These are phyloP conservation scores for Garrulus glandarius DNA, from an alignment of 2,797 vertebrate genomes.

Conservation along the genomic window DNA sequence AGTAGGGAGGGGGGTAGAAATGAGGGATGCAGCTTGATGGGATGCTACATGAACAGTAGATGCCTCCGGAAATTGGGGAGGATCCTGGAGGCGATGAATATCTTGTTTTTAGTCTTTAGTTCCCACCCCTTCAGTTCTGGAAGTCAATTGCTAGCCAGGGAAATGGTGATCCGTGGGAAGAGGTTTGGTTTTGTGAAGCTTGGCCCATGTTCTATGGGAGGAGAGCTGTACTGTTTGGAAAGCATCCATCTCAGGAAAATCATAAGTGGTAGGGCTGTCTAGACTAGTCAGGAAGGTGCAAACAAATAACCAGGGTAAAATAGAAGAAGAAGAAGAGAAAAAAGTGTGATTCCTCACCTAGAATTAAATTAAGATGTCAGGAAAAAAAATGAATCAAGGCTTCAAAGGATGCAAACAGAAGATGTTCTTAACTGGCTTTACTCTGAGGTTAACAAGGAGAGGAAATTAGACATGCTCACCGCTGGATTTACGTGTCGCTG, in stretches of 20 bases:
- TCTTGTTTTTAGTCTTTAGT: accelerated
- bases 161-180: neutral
- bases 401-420: neutral
- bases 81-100: neutral
- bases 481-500: neutral
- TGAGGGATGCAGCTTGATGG: neutral
- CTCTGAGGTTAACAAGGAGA: neutral
- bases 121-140: neutral
- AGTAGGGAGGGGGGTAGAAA: neutral
- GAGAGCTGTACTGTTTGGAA: constrained; percentile 19
- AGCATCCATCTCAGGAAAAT: neutral
- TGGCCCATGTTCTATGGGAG: constrained; percentile 1
- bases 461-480: neutral
- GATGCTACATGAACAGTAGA: neutral
- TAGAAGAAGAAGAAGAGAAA: neutral
- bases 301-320: neutral
- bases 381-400: neutral
- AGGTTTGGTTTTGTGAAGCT: constrained; percentile 22
- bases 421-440: neutral
- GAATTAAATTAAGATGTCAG: neutral
- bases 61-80: neutral
- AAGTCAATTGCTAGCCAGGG: neutral
- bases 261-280: constrained; percentile 26
- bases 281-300: constrained; percentile 41
- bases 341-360: neutral